A percentile compares a stretch with the other conserved stretches of the same genome.
Conservation (phyloP, 2,797 vertebrate genomes). For the Eulemur rubriventer region DNA sequence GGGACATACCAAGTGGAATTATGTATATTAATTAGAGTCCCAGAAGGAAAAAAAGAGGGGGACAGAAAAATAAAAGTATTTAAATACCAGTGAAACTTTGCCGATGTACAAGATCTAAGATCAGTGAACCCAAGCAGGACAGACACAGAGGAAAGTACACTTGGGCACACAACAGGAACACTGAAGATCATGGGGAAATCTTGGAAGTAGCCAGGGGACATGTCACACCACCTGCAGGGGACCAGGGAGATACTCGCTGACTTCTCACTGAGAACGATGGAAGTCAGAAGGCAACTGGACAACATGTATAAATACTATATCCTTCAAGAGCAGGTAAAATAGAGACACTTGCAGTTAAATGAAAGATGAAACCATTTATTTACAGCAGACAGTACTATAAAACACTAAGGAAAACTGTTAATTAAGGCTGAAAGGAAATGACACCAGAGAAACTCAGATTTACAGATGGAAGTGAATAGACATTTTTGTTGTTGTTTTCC, state of each 20-base stretch:
- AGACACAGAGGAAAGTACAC: background rate
- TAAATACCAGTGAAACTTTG: background rate
- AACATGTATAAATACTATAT: background rate
- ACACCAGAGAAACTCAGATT: background rate
- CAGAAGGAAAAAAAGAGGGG: background rate
- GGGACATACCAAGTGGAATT: background rate
- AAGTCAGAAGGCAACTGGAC: background rate
- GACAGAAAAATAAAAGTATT: background rate
- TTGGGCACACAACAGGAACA: background rate
- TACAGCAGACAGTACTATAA: background rate
- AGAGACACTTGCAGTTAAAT: background rate
- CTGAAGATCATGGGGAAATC: too few relatives aligned
- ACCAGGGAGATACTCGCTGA: background rate
- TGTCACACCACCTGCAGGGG: background rate
- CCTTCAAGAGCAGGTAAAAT: background rate
- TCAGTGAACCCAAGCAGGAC: background rate
- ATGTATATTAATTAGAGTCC: background rate
- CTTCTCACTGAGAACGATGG: background rate
- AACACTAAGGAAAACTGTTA: background rate
- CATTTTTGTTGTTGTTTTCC: background rate
- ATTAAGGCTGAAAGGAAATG: background rate
- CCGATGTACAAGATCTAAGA: background rate
- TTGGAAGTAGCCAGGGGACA: background rate
- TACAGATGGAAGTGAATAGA: background rate
- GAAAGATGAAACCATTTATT: background rate